Evolutionary conservation across 2,888 invertebrate genomes (phyloP), one percentile per base, ranked within the genome.

Genomic region (Nezara viridula): DNA sequence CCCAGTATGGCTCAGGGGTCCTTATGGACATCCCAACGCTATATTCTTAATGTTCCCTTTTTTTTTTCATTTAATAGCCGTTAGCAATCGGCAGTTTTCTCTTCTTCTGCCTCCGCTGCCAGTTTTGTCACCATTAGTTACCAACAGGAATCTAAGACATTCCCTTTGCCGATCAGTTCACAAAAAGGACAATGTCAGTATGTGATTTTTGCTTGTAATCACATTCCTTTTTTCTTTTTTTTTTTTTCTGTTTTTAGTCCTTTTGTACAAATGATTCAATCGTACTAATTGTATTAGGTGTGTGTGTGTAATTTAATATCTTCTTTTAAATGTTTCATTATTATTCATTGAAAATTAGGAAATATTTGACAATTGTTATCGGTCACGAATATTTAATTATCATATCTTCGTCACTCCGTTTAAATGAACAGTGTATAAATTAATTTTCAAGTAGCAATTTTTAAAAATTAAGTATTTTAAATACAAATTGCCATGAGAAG

Each of bases 91-190:
- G 44, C 44, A 44, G 81, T 81, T 81, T 81, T 81, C 44, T 44
- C 81, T 81, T 81, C 81, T 81, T 81, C 81, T 81, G 44, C 81
- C 44, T 44, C 44, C 81, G 77, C 81, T 44, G n/a, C n/a, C 40
- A 81, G 81, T 81, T 81, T 81, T 81, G 81, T 81, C 81, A 44
- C 81, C 81, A 81, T 81, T 81, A 81, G 44, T 81, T 81, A 44
- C 81, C 44, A 40, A 81, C 44, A 81, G 44, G 81, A 81, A 81
- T 81, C 81, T 81, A 81, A 81, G 44, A 81, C 81, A 81, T 81
- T 81, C 44, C 40, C 81, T 81, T 81, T 14, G 24, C 81, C 44
- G 32, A 81, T 81, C 77, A 40, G 21, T 40, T 24, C 14, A 44
- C 44, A 47, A 81, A 81, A 81, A 81, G 81, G 44, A n/a, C 44